Base-by-base conservation (phyloP, 2,888 invertebrate genomes). In the Pharmacophagus antenor region DNA sequence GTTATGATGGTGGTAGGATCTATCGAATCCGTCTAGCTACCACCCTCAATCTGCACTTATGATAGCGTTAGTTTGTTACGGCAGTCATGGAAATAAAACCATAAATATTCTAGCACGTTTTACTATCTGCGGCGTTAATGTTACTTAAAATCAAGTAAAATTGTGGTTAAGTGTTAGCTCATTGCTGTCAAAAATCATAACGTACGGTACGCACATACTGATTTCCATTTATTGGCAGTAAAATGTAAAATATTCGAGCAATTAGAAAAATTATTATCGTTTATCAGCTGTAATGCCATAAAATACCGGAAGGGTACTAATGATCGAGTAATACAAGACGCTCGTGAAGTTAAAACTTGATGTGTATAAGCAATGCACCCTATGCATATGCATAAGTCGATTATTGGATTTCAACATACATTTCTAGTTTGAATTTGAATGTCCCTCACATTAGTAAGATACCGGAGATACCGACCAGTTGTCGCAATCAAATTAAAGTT, bases 401-500 rank as follows among this genome's bases (percentile, higher is more conserved):
- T 56, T 23, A 56, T 56, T 23, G 3, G 23, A n/a, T 48, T 41
- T 56, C 31, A 48, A 56, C 31, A 56, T 10, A 21, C 27, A 46
- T 55, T 25, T 47, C 21, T 37, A 6, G 18, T 55, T 23, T 42
- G 15, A 18, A 23, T 56, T 56, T 22, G 55, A 47, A 53, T 23
- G 44, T 15, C 18, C 8, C 42, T 53, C 44, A 2, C 22, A 52
- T 52, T 53, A 55, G 47, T 47, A 31, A 27, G 15, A 31, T 31
- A 47, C 31, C 17, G n/a, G 31, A 27, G 47, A 55, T 55, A 46
- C 46, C 27, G 15, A 7, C 20, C 25, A n/a, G 46, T 55, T 47
- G 44, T 55, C 27, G 31, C 31, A 6, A 55, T 55, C 21, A 55
- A 55, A 55, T 47, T 31, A 31, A 21, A 31, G 27, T 46, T 55